A percentile compares a stretch with the other conserved stretches of the same genome.
phyloP scores from a whole-genome alignment of 2,888 invertebrate species.

The Dysmachus trigonus region DNA sequence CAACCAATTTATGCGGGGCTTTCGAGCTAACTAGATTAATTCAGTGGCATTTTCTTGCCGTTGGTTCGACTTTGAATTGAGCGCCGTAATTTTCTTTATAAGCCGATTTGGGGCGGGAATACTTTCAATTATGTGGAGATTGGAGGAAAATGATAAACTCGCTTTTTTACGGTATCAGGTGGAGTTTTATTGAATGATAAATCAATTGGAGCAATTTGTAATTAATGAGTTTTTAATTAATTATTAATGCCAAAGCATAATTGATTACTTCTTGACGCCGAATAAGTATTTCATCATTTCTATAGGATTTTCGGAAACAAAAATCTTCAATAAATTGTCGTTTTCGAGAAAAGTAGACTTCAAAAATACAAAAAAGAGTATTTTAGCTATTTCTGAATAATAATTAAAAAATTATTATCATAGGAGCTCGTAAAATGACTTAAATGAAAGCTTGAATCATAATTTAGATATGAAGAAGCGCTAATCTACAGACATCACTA shows the following conservation, averaged over 20 bases:
- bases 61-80: not conserved
- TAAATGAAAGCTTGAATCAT: too few relatives aligned
- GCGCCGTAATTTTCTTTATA: not conserved
- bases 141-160: not conserved
- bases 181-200: not conserved
- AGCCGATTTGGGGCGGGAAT: not conserved
- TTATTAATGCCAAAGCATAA: not conserved
- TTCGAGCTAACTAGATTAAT: not conserved
- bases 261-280: too few relatives aligned
- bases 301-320: too few relatives aligned
- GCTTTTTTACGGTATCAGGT: not conserved
- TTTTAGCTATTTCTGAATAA: too few relatives aligned
- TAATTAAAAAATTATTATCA: too few relatives aligned
- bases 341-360: too few relatives aligned
- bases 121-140: not conserved
- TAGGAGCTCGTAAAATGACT: too few relatives aligned
- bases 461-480: too few relatives aligned
- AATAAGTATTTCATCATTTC: too few relatives aligned
- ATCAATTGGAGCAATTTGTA: not conserved
- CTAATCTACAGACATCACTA: too few relatives aligned
- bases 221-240: not conserved
- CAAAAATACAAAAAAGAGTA: too few relatives aligned
- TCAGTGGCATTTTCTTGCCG: not conserved
- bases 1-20: not conserved
- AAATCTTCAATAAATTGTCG: too few relatives aligned